Evolutionary conservation across 2,113 vertebrate species (phyloP).

Genomic region (Mesitornis unicolor): DNA sequence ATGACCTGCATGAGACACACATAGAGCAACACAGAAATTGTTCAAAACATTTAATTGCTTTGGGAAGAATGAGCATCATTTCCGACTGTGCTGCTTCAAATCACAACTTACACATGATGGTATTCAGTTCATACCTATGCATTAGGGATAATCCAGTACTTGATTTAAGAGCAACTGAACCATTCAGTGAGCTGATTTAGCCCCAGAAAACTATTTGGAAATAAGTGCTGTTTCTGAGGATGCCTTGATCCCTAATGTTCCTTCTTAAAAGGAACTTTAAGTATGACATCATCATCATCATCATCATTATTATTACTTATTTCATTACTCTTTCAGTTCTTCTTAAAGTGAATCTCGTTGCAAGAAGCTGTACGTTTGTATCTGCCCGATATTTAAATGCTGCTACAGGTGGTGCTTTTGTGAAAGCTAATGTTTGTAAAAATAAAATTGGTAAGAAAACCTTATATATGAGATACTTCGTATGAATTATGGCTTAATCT

Average conservation of each 20-base stretch:
- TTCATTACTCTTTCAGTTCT: background rate
- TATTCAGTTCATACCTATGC: background rate
- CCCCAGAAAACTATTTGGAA: background rate
- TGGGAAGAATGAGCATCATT: background rate
- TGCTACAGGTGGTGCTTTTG: background rate
- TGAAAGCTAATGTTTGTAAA: background rate
- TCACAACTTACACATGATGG: background rate
- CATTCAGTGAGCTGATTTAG: background rate
- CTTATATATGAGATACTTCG: accelerated
- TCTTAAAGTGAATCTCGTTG: background rate
- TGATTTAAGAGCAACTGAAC: background rate
- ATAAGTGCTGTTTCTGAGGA: background rate
- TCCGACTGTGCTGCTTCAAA: background rate
- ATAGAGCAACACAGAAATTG: background rate
- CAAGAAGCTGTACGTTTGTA: background rate
- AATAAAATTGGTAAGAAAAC: background rate
- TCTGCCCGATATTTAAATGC: background rate
- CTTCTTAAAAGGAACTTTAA: background rate
- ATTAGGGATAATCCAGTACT: background rate
- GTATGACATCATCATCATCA: background rate
- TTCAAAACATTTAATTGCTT: background rate
- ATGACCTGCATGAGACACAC: background rate
- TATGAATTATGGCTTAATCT: background rate
- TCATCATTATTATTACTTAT: too few species aligned
- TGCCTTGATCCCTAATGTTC: background rate